Conservation (phyloP, 2,888 invertebrate species). For the Thecocarcelia acutangulata region DNA sequence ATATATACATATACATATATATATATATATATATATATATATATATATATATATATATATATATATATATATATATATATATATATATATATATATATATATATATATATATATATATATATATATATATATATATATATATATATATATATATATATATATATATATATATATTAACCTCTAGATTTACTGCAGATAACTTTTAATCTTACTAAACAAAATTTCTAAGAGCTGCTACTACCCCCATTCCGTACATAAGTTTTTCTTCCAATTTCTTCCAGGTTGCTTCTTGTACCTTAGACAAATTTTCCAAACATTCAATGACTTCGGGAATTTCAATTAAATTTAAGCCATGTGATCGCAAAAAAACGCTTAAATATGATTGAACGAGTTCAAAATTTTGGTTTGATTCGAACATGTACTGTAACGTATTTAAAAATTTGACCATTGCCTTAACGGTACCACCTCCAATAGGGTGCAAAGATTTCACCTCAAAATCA, state of each 20-base stretch:
- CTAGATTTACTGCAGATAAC: slow-evolving; percentile 4
- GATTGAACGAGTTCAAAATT: slow-evolving; percentile 96
- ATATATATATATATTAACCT: not conserved
- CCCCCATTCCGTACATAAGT: slow-evolving; percentile 88
- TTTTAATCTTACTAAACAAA: slow-evolving; percentile 74
- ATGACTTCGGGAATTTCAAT: slow-evolving; percentile 83
- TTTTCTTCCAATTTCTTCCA: slow-evolving; percentile 87
- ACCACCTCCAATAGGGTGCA: slow-evolving; percentile 89
- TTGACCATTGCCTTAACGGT: slow-evolving; percentile 87
- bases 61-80: too few species aligned
- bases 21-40: too few species aligned
- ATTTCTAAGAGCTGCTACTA: slow-evolving; percentile 88
- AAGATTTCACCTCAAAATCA: slow-evolving; percentile 92
- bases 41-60: too few species aligned
- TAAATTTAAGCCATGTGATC: slow-evolving; percentile 87
- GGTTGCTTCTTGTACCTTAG: slow-evolving; percentile 83
- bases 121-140: too few species aligned
- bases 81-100: too few species aligned
- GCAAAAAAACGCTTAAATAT: slow-evolving; percentile 93
- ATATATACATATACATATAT: too few species aligned
- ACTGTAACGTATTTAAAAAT: slow-evolving; percentile 88
- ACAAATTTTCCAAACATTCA: slow-evolving; percentile 83
- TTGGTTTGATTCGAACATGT: slow-evolving; percentile 87
- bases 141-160: too few species aligned
- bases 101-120: too few species aligned